Percentiles rank a stretch among this genome's conserved stretches.
phyloP scores from a whole-genome alignment of 2,888 invertebrate genomes.

The Plagodis pulveraria region DNA sequence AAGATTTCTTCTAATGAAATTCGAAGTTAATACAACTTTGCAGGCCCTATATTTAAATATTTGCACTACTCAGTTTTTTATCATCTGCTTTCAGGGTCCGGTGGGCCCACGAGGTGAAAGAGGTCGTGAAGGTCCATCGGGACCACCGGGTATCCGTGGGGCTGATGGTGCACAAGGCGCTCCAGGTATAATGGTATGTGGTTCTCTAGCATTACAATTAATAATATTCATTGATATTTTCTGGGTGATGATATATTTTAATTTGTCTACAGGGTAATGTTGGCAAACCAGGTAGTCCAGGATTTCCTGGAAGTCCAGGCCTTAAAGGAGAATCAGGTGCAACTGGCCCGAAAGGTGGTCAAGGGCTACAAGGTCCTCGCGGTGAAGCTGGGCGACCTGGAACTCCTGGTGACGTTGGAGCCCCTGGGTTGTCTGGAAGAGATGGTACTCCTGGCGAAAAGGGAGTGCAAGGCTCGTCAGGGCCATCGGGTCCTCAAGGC shows the following conservation, averaged over 20 bases:
- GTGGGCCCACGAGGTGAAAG: slow-evolving; percentile 93
- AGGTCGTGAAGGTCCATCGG: slow-evolving; percentile 93
- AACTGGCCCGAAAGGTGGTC: slow-evolving; percentile 91
- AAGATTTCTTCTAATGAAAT: too few relatives aligned
- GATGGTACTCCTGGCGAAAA: slow-evolving; percentile 93
- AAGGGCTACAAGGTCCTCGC: slow-evolving; percentile 92
- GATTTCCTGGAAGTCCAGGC: slow-evolving; percentile 93
- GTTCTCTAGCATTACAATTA: not conserved
- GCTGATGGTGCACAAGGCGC: slow-evolving; percentile 91
- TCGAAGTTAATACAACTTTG: too few relatives aligned
- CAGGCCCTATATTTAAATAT: too few relatives aligned
- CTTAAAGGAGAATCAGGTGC: slow-evolving; percentile 92
- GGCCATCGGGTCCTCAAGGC: slow-evolving; percentile 91
- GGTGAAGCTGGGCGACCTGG: slow-evolving; percentile 93
- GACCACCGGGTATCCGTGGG: slow-evolving; percentile 91
- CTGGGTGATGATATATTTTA: too few relatives aligned
- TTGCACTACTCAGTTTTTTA: too few relatives aligned
- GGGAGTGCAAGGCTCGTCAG: slow-evolving; percentile 89
- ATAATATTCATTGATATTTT: too few relatives aligned
- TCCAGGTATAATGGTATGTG: slow-evolving; percentile 88
- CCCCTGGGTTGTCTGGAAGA: slow-evolving; percentile 90
- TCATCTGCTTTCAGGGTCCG: slow-evolving; percentile 85
- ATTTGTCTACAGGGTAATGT: slow-evolving; percentile 85
- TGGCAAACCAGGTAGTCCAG: slow-evolving; percentile 93
- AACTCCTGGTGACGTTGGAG: slow-evolving; percentile 90